phyloP scores from a whole-genome alignment of 2,797 vertebrate species.

The Paedocypris micromegethes region DNA sequence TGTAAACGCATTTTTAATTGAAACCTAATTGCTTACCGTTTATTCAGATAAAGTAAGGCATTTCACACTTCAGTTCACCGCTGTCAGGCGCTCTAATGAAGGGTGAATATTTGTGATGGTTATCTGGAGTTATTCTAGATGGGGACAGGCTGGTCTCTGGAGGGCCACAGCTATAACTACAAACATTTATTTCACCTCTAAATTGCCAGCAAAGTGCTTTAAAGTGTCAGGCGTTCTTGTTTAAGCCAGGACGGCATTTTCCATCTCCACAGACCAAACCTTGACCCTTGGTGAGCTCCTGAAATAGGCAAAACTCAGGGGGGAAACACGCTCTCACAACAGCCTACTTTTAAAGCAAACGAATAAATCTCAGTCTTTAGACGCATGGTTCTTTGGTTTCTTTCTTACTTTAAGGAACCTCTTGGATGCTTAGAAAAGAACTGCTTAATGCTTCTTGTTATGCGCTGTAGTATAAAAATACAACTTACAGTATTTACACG shows the following conservation, averaged over 20 bases:
- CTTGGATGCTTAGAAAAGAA: no score
- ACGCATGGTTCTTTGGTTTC: conserved; percentile 51
- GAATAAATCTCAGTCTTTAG: conserved; percentile 46
- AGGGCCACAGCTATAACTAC: conserved; percentile 12
- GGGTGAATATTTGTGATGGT: conserved; percentile 29
- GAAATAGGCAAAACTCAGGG: conserved; percentile 69
- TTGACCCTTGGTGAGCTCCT: conserved; percentile 71
- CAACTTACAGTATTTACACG: no score
- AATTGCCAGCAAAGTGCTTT: conserved; percentile 14
- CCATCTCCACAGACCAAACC: conserved; percentile 71
- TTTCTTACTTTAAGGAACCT: conserved; percentile 22
- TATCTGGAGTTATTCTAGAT: conserved; percentile 31
- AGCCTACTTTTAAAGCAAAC: conserved; percentile 45
- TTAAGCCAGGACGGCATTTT: conserved; percentile 69
- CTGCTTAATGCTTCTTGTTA: no score
- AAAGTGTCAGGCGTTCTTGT: conserved; percentile 45
- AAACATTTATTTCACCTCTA: conserved; percentile 28
- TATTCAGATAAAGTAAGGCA: conserved; percentile 15
- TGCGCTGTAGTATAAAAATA: no score
- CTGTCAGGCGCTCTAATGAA: conserved; percentile 21
- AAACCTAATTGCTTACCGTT: neutral
- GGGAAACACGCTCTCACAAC: conserved; percentile 44
- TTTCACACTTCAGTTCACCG: conserved; percentile 6
- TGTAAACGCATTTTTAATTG: no score
- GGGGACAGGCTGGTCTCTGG: conserved; percentile 11